A percentile compares a stretch with the other conserved stretches of the same genome.
phyloP scores from a whole-genome alignment of 2,113 vertebrate genomes.

The Otus sunia region DNA sequence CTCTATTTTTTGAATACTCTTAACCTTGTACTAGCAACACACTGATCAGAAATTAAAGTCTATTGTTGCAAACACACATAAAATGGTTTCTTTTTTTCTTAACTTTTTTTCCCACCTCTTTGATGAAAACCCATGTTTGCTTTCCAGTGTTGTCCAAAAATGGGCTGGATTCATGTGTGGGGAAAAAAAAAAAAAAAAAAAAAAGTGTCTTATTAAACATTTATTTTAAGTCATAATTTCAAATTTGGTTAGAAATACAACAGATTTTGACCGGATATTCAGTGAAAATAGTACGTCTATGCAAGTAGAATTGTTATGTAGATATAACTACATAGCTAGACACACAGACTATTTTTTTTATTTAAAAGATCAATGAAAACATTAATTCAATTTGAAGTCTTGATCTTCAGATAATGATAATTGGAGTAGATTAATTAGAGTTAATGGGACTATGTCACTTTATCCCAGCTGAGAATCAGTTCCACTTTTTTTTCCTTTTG shows the following conservation, averaged over 20 bases:
- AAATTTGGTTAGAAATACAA: not conserved
- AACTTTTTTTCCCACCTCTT: not conserved
- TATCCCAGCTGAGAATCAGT: not conserved
- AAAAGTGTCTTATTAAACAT: too few species aligned
- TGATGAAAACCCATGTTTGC: not conserved
- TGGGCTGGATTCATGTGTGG: fast-evolving
- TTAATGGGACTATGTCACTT: not conserved
- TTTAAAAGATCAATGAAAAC: not conserved
- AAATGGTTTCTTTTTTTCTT: not conserved
- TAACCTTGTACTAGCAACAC: not conserved
- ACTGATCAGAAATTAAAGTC: not conserved
- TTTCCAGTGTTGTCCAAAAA: not conserved
- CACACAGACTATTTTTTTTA: not conserved
- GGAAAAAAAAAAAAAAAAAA: not conserved
- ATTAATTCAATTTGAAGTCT: not conserved
- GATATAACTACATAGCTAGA: not conserved
- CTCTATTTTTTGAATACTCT: not conserved
- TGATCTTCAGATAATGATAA: not conserved
- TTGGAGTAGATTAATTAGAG: not conserved
- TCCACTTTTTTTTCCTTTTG: not conserved
- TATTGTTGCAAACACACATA: not conserved
- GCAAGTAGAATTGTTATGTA: not conserved
- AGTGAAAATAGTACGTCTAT: not conserved
- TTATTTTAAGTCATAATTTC: not conserved
- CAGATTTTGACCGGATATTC: not conserved